Base-by-base conservation (phyloP, 1,140 invertebrate species). In the Drosophila aff. region DNA sequence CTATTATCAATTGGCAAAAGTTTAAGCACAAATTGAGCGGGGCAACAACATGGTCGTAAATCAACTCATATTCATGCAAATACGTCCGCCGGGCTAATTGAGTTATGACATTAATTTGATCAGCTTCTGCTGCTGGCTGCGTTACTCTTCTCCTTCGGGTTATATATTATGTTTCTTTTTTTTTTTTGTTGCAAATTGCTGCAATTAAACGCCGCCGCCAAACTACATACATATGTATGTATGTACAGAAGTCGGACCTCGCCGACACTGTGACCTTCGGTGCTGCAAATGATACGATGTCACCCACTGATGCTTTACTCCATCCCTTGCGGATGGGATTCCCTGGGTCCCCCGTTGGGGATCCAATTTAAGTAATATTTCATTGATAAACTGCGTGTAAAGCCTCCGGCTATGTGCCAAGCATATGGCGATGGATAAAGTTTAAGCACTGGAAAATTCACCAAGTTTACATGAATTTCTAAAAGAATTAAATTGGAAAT, bases 71-170 rank as follows among this genome's bases (percentile, higher is more conserved):
- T 49, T 66, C 59, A 76, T 81, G 77, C 60, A 81, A 80, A 72
- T 68, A 64, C 66, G 79, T 77, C 64, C 78, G 85, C 46, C 55
- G 76, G 68, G 68, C 71, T 90, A 90, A 90, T 90, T 90, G 79
- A 90, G 81, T 90, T 90, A 90, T 90, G 81, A 53, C 85, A 90
- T 90, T 90, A 90, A 90, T 90, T 90, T 90, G 85, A 90, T 90
- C 86, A 76, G 73, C 38, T 68, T 62, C 40, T 18, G 61, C n/a
- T 59, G 53, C 38, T 63, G 43, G 33, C 43, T 46, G 31, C 21
- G 31, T 44, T 55, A 26, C 63, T 50, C 31, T 26, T 55, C 28
- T 58, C 68, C 63, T 58, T 72, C 21, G 44, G 36, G 6, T 21
- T 40, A 43, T 44, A 28, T 52, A 33, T 31, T 15, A n/a, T 9